A percentile compares a stretch with the other conserved stretches of the same genome.
phyloP scores from a whole-genome alignment of 2,888 invertebrate genomes.

The Belgica antarctica region DNA sequence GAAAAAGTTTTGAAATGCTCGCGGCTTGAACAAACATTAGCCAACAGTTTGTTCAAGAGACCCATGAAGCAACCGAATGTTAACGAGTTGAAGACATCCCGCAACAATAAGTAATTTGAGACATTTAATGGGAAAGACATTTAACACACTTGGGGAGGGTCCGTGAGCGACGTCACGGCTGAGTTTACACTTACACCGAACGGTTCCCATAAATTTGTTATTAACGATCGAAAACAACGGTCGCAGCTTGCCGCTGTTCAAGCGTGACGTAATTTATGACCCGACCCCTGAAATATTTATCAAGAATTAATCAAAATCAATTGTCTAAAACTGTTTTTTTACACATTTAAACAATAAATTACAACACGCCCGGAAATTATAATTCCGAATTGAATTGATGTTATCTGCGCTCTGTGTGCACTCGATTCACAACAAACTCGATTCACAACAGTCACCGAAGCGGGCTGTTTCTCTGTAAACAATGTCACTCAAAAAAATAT shows the following conservation, averaged over 20 bases:
- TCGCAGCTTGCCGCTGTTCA: too few relatives aligned
- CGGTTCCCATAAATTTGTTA: conserved; percentile 7
- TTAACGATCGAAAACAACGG: neutral
- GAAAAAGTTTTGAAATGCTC: conserved; percentile 17
- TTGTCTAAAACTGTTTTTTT: conserved; percentile 33
- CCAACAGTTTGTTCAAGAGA: neutral
- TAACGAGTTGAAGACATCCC: neutral
- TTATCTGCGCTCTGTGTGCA: conserved; percentile 1
- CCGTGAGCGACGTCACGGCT: neutral
- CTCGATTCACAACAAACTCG: neutral
- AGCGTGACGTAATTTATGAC: conserved; percentile 19
- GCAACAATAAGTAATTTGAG: conserved; percentile 31
- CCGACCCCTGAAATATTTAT: conserved; percentile 12
- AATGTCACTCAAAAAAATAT: too few relatives aligned
- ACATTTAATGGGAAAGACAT: neutral
- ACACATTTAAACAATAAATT: too few relatives aligned
- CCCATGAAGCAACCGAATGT: conserved; percentile 8
- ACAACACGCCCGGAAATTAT: conserved; percentile 20
- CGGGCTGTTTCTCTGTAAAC: neutral
- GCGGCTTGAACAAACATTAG: conserved; percentile 4
- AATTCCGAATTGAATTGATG: neutral
- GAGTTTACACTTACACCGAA: neutral
- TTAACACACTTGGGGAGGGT: too few relatives aligned
- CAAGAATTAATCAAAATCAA: conserved; percentile 39
- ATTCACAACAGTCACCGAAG: too few relatives aligned